Conservation (phyloP, 2,113 vertebrate species). For the crab-eating macaque (Macaca fascicularis) region DNA sequence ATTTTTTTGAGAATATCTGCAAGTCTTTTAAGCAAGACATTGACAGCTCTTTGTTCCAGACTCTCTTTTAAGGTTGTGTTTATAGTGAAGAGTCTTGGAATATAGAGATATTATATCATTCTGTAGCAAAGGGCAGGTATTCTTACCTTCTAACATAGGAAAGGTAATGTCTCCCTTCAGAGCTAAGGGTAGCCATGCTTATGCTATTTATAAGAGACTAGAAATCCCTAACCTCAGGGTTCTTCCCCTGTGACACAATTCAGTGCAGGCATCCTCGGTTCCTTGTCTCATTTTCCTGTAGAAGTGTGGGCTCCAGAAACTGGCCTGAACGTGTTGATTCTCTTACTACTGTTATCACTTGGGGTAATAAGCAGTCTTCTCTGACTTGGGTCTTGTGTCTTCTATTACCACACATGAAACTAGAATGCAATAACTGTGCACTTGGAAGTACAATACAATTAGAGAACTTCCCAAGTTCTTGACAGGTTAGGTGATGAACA, state of each 20-base stretch:
- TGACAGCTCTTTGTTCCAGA: background rate
- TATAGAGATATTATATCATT: fast-evolving
- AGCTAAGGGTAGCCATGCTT: background rate
- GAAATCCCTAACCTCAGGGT: background rate
- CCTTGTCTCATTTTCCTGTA: background rate
- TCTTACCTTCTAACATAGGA: background rate
- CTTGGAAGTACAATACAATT: background rate
- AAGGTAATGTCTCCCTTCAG: background rate
- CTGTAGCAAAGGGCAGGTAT: background rate
- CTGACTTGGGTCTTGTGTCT: background rate
- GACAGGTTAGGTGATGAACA: background rate
- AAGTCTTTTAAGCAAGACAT: background rate
- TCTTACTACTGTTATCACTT: background rate
- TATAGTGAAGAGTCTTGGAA: background rate
- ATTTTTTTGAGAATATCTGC: background rate
- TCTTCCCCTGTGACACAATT: background rate
- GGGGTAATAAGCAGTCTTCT: background rate
- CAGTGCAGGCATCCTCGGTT: background rate
- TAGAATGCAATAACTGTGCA: background rate
- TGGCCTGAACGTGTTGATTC: background rate
- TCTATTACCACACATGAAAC: background rate
- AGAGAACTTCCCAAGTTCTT: background rate
- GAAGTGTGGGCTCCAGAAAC: background rate
- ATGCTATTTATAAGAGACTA: background rate
- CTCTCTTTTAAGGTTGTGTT: background rate